phyloP scores from a whole-genome alignment of 2,113 vertebrate genomes.

The Sminthopsis crassicaudata region DNA sequence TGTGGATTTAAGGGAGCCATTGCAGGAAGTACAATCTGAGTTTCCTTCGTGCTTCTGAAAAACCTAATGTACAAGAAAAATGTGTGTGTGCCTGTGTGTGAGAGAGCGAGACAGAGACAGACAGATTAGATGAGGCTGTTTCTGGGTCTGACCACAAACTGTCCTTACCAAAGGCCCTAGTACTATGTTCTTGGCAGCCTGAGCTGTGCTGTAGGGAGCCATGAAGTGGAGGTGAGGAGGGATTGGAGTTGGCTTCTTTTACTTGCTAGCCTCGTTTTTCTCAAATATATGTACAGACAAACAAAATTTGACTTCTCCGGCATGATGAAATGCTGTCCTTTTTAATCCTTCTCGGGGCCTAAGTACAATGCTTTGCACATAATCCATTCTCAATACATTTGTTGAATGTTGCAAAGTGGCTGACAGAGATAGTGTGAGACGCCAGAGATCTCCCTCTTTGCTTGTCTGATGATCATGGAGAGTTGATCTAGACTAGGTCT shows the following conservation, averaged over 20 bases:
- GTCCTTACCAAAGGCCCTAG: slow-evolving; percentile 35
- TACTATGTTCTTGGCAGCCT: slow-evolving; percentile 42
- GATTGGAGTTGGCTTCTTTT: background rate
- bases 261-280: slow-evolving; percentile 8
- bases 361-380: background rate
- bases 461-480: slow-evolving; percentile 8
- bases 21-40: background rate
- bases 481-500: background rate
- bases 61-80: background rate
- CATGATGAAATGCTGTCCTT: background rate
- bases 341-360: background rate
- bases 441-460: slow-evolving; percentile 12
- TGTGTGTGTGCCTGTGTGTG: background rate
- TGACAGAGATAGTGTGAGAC: slow-evolving; percentile 9
- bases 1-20: background rate
- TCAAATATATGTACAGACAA: slow-evolving; percentile 37
- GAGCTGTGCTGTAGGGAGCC: slow-evolving; percentile 14
- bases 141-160: slow-evolving; percentile 35
- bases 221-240: slow-evolving; percentile 23
- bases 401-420: background rate
- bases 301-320: slow-evolving; percentile 12
- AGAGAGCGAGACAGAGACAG: too few species aligned
- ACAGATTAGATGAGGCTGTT: too few species aligned
- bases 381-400: background rate
- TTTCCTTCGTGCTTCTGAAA: slow-evolving; percentile 44